These are phyloP conservation scores for Labroides dimidiatus DNA, from an alignment of 2,797 vertebrate species.

Conservation along the genomic window DNA sequence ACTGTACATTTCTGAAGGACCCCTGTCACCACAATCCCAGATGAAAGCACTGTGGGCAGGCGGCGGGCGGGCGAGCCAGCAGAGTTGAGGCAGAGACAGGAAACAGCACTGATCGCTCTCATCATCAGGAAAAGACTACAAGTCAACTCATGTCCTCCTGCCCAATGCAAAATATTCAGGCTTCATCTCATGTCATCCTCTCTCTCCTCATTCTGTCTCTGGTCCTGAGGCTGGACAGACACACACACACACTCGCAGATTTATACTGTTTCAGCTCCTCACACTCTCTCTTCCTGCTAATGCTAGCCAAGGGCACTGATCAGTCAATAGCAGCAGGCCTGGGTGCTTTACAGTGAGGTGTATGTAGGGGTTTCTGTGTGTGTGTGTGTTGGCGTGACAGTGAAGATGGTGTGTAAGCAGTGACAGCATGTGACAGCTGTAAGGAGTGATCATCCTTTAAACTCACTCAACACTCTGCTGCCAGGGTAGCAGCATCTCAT, in stretches of 20 bases:
- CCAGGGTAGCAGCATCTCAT: constrained; percentile 53
- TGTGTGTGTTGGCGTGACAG: constrained; percentile 50
- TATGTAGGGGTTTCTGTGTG: constrained; percentile 60
- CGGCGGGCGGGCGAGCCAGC: constrained; percentile 49
- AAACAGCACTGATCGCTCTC: constrained; percentile 74
- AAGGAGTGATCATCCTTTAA: constrained; percentile 63
- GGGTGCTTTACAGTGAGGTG: constrained; percentile 74
- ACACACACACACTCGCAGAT: constrained; percentile 40
- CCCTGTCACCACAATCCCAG: constrained; percentile 63
- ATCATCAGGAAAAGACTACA: constrained; percentile 68
- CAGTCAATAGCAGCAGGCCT: constrained; percentile 78
- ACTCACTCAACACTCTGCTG: constrained; percentile 56
- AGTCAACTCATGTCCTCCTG: constrained; percentile 74
- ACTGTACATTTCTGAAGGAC: constrained; percentile 80
- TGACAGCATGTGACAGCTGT: constrained; percentile 52
- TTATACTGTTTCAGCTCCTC: constrained; percentile 64
- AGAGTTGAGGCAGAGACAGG: constrained; percentile 71
- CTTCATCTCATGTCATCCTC: constrained; percentile 34
- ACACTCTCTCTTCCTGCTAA: constrained; percentile 56
- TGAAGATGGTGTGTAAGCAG: constrained; percentile 57
- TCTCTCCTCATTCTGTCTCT: constrained; percentile 31
- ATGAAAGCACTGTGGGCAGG: constrained; percentile 71
- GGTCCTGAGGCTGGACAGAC: constrained; percentile 36
- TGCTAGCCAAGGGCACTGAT: constrained; percentile 74
- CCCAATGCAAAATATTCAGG: constrained; percentile 65